Evolutionary conservation across 2,888 invertebrate species (phyloP).

Genomic region (Drosophila demipolita): DNA sequence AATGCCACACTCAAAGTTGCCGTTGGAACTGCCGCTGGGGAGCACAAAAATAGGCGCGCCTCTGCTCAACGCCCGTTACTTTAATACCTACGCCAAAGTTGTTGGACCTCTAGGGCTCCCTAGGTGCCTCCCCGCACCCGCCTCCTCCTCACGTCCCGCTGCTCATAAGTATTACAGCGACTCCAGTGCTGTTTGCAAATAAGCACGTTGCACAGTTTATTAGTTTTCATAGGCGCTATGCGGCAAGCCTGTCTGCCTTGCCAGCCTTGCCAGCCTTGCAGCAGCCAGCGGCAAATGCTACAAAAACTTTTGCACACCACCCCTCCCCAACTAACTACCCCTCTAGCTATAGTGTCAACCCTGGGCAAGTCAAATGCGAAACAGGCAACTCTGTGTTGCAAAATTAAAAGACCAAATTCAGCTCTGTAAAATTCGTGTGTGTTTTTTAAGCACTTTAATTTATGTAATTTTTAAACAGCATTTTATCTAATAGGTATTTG

Average conservation of each 20-base stretch:
- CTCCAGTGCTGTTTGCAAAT: slow-evolving; percentile 59
- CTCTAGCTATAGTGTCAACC: slow-evolving; percentile 48
- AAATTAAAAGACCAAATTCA: slow-evolving; percentile 25
- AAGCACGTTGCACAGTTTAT: slow-evolving; percentile 77
- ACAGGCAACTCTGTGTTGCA: slow-evolving; percentile 55
- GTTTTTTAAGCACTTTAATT: slow-evolving; percentile 35
- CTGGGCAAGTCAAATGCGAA: slow-evolving; percentile 60
- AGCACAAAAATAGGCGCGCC: background rate
- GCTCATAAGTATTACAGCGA: slow-evolving; percentile 1
- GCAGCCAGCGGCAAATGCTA: slow-evolving; percentile 45
- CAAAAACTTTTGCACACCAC: slow-evolving; percentile 53
- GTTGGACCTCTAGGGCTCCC: slow-evolving; percentile 19
- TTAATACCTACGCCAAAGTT: slow-evolving; percentile 51
- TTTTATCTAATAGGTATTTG: too few relatives aligned
- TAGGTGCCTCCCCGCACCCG: slow-evolving; percentile 6
- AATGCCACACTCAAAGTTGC: slow-evolving; percentile 20
- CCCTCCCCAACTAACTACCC: background rate
- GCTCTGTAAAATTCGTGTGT: background rate
- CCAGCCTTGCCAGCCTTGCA: slow-evolving; percentile 19
- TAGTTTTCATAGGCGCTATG: slow-evolving; percentile 72
- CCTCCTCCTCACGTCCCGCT: background rate
- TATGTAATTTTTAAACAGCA: background rate
- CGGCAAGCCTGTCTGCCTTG: slow-evolving; percentile 16
- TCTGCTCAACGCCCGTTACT: slow-evolving; percentile 29
- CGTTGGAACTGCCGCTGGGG: slow-evolving; percentile 29